A percentile compares a stretch with the other conserved stretches of the same genome.
These are phyloP conservation scores for Agapostemon virescens DNA, from an alignment of 2,888 invertebrate genomes.

Conservation along the genomic window DNA sequence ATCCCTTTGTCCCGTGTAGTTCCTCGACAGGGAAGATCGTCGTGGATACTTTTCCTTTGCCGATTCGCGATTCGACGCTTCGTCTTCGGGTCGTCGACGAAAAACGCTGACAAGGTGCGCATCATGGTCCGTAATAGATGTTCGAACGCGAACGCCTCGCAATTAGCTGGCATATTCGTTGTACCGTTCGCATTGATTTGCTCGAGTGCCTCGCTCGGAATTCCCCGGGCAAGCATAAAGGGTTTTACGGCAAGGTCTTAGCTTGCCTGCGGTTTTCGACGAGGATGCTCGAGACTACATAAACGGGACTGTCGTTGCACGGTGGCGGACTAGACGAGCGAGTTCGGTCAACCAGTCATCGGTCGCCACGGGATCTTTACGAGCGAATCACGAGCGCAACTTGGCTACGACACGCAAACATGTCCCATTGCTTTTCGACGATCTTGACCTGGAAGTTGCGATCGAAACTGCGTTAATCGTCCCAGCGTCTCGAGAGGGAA, in stretches of 20 bases:
- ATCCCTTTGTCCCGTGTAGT: too few species aligned
- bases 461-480: background rate
- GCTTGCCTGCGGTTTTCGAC: background rate
- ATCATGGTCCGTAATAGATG: too few species aligned
- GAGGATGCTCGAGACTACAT: constrained; percentile 4
- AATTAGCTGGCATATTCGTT: background rate
- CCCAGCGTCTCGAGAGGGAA: background rate
- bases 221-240: background rate
- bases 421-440: background rate
- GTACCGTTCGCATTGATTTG: background rate
- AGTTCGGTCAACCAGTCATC: background rate
- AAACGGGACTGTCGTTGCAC: background rate
- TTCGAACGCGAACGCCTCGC: background rate
- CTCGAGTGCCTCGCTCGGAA: background rate
- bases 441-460: background rate
- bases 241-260: background rate
- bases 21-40: too few species aligned
- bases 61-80: too few species aligned
- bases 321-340: background rate
- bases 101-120: too few species aligned
- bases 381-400: background rate
- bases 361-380: background rate
- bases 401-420: background rate
- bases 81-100: too few species aligned
- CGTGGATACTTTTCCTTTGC: too few species aligned